Percentiles rank a stretch among this genome's conserved stretches.
These are phyloP conservation scores for Drosophila kohkoa DNA, from an alignment of 1,140 invertebrate genomes.

Conservation along the genomic window DNA sequence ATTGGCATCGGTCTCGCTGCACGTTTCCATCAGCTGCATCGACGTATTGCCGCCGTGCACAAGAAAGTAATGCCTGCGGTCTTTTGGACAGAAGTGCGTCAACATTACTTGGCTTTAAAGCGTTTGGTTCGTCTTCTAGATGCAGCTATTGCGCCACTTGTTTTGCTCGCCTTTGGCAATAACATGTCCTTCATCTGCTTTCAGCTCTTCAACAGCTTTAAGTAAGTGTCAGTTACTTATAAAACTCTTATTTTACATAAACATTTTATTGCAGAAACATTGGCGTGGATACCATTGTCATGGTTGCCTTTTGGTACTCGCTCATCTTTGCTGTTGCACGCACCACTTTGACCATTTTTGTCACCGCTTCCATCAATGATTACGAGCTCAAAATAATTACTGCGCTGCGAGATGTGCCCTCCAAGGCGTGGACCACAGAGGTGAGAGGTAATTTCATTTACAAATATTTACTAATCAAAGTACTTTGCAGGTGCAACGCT, in stretches of 20 bases:
- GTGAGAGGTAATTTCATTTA: constrained; percentile 67
- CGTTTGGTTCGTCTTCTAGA: constrained; percentile 89
- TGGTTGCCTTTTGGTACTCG: constrained; percentile 88
- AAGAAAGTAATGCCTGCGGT: constrained; percentile 87
- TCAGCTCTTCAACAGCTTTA: constrained; percentile 81
- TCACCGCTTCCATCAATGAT: constrained; percentile 87
- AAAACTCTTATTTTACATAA: neutral
- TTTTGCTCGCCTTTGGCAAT: constrained; percentile 72
- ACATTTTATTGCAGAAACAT: constrained; percentile 64
- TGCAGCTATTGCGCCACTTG: constrained; percentile 85
- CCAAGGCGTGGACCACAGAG: constrained; percentile 86
- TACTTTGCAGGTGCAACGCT: constrained; percentile 82
- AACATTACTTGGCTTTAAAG: constrained; percentile 87
- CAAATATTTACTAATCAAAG: neutral
- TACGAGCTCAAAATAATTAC: constrained; percentile 86
- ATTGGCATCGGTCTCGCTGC: constrained; percentile 86
- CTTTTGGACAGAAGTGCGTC: constrained; percentile 85
- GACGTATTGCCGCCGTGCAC: constrained; percentile 84
- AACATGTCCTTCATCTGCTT: constrained; percentile 84
- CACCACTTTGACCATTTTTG: constrained; percentile 87
- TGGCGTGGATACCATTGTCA: constrained; percentile 71
- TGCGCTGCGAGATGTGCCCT: constrained; percentile 86
- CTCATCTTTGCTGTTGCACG: constrained; percentile 87
- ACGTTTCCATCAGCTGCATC: constrained; percentile 87
- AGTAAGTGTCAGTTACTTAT: constrained; percentile 49